Conservation (phyloP, 2,888 invertebrate species). For the Hofmannophila pseudospretella region DNA sequence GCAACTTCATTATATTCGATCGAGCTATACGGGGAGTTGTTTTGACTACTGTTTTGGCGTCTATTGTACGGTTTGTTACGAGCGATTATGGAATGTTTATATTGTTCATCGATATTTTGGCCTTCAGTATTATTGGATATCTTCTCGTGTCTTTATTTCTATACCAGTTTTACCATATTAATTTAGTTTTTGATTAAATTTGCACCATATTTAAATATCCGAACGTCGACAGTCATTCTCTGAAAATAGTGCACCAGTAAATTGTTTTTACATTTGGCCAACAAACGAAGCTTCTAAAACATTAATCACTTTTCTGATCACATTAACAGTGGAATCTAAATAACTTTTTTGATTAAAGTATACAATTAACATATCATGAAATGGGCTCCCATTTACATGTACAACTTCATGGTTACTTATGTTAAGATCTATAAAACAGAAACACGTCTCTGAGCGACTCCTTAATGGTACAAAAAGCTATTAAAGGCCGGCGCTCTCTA, state of each 20-base stretch:
- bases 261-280: too few species aligned
- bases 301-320: not conserved
- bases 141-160: too few species aligned
- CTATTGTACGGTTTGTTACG: conserved; percentile 13
- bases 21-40: conserved; percentile 34
- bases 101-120: conserved; percentile 6
- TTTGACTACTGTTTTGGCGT: conserved; percentile 33
- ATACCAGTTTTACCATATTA: too few species aligned
- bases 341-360: too few species aligned
- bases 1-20: conserved; percentile 12
- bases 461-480: conserved; percentile 33
- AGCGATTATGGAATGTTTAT: conserved; percentile 4
- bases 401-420: not conserved
- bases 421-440: conserved; percentile 2
- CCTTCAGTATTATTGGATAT: not conserved
- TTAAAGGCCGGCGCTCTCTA: conserved; percentile 41
- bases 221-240: too few species aligned
- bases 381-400: too few species aligned
- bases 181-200: too few species aligned
- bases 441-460: conserved; percentile 7
- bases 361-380: too few species aligned
- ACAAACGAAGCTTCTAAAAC: too few species aligned
- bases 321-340: too few species aligned
- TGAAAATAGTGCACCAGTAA: too few species aligned
- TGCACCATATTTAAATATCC: too few species aligned